These are phyloP conservation scores for Panagrolaimus sp. DNA, from an alignment of 1,140 invertebrate species.

Conservation along the genomic window DNA sequence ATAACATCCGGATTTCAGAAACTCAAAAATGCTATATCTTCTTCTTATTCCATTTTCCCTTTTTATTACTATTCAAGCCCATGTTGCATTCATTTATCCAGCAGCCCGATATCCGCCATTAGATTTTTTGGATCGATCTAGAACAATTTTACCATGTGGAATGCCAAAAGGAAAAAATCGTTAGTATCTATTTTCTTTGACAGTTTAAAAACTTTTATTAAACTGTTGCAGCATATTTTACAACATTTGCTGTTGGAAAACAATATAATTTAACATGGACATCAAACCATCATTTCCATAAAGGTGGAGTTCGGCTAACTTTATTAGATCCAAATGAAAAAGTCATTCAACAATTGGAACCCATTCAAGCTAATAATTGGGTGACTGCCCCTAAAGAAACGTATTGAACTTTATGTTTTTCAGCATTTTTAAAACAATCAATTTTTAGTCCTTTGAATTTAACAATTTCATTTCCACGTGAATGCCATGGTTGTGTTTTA, in stretches of 20 bases:
- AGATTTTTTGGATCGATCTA: neutral
- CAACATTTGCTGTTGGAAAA: neutral
- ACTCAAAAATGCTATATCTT: neutral
- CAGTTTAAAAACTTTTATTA: neutral
- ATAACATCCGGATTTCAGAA: neutral
- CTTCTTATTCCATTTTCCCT: neutral
- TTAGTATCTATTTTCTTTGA: neutral
- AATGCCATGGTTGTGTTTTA: constrained; percentile 70
- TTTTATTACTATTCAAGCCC: neutral
- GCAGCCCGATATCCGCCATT: neutral
- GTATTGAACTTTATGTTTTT: neutral
- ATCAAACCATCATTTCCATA: constrained; percentile 6
- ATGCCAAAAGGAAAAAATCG: constrained; percentile 1
- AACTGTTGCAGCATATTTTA: neutral
- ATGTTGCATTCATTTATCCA: constrained; percentile 1
- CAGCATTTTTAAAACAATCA: neutral
- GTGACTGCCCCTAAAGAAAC: neutral
- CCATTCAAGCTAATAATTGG: neutral
- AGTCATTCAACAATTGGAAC: neutral
- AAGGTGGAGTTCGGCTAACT: neutral
- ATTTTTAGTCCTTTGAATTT: neutral
- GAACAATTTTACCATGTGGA: constrained; percentile 6
- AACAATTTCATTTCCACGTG: neutral
- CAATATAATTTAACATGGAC: constrained; percentile 2
- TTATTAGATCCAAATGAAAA: neutral